Conservation (phyloP, 2,888 invertebrate genomes). For the Cephalotes varians region DNA sequence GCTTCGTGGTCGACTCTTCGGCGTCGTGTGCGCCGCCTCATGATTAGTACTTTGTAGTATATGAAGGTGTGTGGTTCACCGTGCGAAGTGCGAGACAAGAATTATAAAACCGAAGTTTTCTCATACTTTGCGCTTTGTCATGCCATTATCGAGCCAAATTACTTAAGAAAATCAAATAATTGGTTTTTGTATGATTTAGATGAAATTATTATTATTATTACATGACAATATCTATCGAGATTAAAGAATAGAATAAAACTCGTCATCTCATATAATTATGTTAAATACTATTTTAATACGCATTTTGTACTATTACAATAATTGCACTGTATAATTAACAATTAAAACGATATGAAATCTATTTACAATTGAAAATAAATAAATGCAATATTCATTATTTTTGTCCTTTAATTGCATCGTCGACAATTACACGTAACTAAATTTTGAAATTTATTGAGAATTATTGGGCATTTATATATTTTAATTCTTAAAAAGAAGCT, state of each 20-base stretch:
- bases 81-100: background rate
- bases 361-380: background rate
- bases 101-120: background rate
- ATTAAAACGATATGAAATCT: background rate
- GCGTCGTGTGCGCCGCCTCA: conserved; percentile 6
- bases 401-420: background rate
- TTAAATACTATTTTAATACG: background rate
- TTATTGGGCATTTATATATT: background rate
- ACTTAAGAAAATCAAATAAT: background rate
- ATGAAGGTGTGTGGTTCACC: background rate
- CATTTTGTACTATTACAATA: background rate
- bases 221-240: background rate
- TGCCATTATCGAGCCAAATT: background rate
- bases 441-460: background rate
- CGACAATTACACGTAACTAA: background rate
- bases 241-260: background rate
- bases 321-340: background rate
- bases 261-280: background rate
- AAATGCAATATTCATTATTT: background rate
- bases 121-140: background rate
- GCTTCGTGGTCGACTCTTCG: conserved; percentile 55
- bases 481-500: background rate
- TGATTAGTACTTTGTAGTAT: conserved; percentile 30
- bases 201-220: background rate
- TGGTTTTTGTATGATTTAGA: background rate